Base-by-base conservation (phyloP, 1,140 invertebrate species). In the Cataglyphis hispanica region DNA sequence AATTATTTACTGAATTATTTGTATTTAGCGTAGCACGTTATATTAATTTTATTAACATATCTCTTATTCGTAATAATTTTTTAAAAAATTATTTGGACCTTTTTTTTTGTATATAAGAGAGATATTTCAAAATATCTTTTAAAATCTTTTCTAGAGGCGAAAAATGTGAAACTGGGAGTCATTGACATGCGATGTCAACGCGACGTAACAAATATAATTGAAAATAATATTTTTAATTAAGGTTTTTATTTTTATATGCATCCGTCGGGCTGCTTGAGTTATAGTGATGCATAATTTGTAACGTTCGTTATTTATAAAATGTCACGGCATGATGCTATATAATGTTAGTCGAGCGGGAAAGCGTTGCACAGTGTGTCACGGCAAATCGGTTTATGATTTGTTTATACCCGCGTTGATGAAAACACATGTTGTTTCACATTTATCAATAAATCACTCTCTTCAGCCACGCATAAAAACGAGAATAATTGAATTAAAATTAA, bases 321-420 rank as follows among this genome's bases (percentile, higher is more conserved):
- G 78, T 83, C 78, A 60, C 19, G 7, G 27, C 50, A 69, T 37
- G 78, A 81, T 53, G 37, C 43, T 46, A n/a, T 69, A 25, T 72
- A 83, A 83, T 74, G 58, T 83, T 83, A 83, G 78, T 25, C 53
- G 34, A 61, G 78, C 37, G n/a, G 37, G 53, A 72, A 72, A 81
- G 25, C 76, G 61, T 16, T 66, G 61, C 37, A 25, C 40, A 27
- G 53, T 27, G 50, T 60, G 67, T 83, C 78, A 34, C 67, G 67
- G 78, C 25, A 83, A 83, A 83, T 83, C 66, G 78, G 78, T 83
- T 83, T 83, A 83, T 74, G 78, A 72, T 83, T 83, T 83, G 78
- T 83, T 83, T 83, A 72, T 69, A 43, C 11, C 11, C 37, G 27
- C 67, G 67, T 61, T 72, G 56, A 60, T 72, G 78, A 83, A 83